Base-by-base conservation (phyloP, 2,113 vertebrate species). In the Garra rufa region DNA sequence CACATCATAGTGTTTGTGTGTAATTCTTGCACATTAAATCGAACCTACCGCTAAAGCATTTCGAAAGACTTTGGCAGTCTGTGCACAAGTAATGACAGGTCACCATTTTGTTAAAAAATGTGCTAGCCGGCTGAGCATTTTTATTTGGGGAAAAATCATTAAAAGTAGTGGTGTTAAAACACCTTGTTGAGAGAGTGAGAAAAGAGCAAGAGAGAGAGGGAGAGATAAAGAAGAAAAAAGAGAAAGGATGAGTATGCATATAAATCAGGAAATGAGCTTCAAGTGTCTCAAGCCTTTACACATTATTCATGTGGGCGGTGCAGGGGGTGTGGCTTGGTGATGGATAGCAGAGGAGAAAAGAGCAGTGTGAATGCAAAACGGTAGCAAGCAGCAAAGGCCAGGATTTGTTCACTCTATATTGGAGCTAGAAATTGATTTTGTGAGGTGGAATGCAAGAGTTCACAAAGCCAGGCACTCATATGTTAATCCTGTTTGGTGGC, bases 361-460 rank as follows among this genome's bases (percentile, higher is more conserved):
- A 61, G 26, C 8, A 44, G 38, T 61, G 6, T 19, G 55, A 59
- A 78, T 61, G n/a, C 55, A 78, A 61, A 78, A 43, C 11, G 3
- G 21, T 43, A 26, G 14, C 76, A 61, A 78, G 76, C 4, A 15
- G 4, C n/a, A 78, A 79, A 61, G n/a, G 76, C 55, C 38, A 44
- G 13, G 55, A 61, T 44, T 63, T 79, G n/a, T 79, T 44, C 55
- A 44, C 76, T 77, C 55, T 15, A 41, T 43, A 24, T 57, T 2
- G 0, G 21, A 78, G 14, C 14, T 61, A 41, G n/a, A 77, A 43
- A 78, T 78, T 44, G n/a, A 61, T 79, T 61, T 43, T 79, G 76
- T 63, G 55, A 77, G 50, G 15, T 77, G 21, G 6, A 55, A 30
- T 55, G n/a, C 38, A 21, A 21, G 74, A 76, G 48, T 76, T 55